Percentiles rank a stretch among this genome's conserved stretches.
phyloP scores from a whole-genome alignment of 2,888 invertebrate genomes.

The Lochmaea crataegi region DNA sequence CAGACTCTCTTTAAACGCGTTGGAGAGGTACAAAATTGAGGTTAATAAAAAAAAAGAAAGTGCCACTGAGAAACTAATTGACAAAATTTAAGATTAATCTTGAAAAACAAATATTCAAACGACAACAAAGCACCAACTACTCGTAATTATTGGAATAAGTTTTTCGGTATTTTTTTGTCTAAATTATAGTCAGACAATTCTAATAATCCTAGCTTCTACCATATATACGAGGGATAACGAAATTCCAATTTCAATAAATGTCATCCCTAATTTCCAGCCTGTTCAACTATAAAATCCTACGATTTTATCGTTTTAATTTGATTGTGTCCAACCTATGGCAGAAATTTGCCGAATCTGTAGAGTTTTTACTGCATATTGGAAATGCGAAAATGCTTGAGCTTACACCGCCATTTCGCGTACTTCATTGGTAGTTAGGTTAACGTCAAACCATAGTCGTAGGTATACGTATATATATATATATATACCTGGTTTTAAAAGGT shows the following conservation, averaged over 20 bases:
- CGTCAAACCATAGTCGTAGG: constrained; percentile 11
- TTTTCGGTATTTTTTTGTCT: too few relatives aligned
- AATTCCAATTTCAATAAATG: constrained; percentile 27
- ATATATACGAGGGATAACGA: constrained; percentile 7
- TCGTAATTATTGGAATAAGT: too few relatives aligned
- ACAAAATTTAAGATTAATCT: too few relatives aligned
- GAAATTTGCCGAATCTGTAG: constrained; percentile 16
- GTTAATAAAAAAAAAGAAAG: too few relatives aligned
- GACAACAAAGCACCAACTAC: too few relatives aligned
- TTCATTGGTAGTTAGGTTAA: constrained; percentile 15
- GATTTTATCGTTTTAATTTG: constrained; percentile 52
- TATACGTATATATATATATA: too few relatives aligned
- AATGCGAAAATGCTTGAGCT: constrained; percentile 15
- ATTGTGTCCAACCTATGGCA: constrained; percentile 41
- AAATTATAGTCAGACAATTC: background rate
- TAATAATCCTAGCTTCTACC: constrained; percentile 2
- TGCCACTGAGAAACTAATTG: too few relatives aligned
- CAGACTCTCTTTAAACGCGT: background rate
- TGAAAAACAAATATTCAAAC: too few relatives aligned
- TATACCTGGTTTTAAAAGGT: background rate
- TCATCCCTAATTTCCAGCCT: background rate
- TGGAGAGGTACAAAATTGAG: too few relatives aligned
- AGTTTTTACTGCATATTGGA: constrained; percentile 34
- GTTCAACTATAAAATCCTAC: constrained; percentile 27
- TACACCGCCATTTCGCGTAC: constrained; percentile 12